phyloP scores from a whole-genome alignment of 92 coral and sea anemone genomes.

The Anthopleura xanthogrammica region DNA sequence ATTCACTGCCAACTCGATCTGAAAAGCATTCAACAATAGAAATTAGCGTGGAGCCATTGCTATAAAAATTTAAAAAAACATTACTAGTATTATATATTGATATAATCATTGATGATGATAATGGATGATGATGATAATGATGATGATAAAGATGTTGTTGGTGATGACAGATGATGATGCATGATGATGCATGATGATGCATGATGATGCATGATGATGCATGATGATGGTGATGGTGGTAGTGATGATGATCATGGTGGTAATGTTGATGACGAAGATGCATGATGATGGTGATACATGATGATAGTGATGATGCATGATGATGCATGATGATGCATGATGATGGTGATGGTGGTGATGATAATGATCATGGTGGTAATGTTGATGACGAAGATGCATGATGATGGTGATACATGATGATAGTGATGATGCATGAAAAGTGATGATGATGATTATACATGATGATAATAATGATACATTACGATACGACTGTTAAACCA shows the following conservation, averaged over 20 bases:
- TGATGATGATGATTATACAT: too few species aligned
- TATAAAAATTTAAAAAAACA: too few species aligned
- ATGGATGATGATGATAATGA: too few species aligned
- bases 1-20: constrained; percentile 99
- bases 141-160: too few species aligned
- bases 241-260: too few species aligned
- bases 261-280: too few species aligned
- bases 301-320: background rate
- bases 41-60: background rate
- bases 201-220: background rate
- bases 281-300: background rate
- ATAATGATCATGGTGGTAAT: background rate
- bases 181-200: background rate
- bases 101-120: too few species aligned
- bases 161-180: background rate
- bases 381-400: background rate
- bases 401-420: background rate
- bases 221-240: background rate
- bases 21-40: background rate
- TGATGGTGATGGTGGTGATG: background rate
- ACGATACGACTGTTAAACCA: background rate
- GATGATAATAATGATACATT: background rate
- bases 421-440: too few species aligned
- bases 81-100: too few species aligned
- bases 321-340: background rate